These are phyloP conservation scores for Pseudorhombus dupliciocellatus DNA, from an alignment of 2,113 vertebrate genomes.

Conservation along the genomic window DNA sequence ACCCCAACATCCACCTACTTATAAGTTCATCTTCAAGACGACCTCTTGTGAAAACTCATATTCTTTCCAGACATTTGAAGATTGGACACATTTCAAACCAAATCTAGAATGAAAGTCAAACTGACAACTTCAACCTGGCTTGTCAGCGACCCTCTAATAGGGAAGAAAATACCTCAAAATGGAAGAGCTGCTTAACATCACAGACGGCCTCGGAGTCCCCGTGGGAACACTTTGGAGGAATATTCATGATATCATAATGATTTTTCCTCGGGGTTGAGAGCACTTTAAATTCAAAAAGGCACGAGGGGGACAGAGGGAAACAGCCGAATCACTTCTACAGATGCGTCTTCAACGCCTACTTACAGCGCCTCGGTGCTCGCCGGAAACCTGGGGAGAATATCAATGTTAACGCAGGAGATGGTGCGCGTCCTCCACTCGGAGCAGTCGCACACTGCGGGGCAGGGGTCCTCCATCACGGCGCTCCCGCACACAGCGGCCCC, in stretches of 20 bases:
- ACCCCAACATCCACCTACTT: background rate
- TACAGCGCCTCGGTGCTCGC: slow-evolving; percentile 88
- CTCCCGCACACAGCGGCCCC: slow-evolving; percentile 10
- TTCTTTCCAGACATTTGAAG: background rate
- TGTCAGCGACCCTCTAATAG: slow-evolving; percentile 21
- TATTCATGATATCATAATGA: slow-evolving; percentile 62
- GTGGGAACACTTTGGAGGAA: slow-evolving; percentile 58
- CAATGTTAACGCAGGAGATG: slow-evolving; percentile 87
- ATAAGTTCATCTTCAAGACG: background rate
- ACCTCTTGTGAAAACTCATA: background rate
- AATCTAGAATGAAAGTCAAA: slow-evolving; percentile 14
- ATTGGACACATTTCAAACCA: background rate
- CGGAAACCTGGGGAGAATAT: slow-evolving; percentile 87
- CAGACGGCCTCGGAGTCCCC: slow-evolving; percentile 34
- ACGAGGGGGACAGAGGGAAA: slow-evolving; percentile 1
- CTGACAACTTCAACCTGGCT: slow-evolving; percentile 10
- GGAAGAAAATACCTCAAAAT: slow-evolving; percentile 25
- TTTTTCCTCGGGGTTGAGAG: slow-evolving; percentile 60
- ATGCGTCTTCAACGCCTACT: slow-evolving; percentile 80
- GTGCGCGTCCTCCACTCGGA: slow-evolving; percentile 84
- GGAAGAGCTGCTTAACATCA: slow-evolving; percentile 49
- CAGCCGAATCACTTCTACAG: slow-evolving; percentile 59
- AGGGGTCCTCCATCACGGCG: slow-evolving; percentile 56
- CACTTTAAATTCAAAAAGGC: slow-evolving; percentile 51
- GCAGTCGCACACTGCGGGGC: slow-evolving; percentile 86